phyloP scores from a whole-genome alignment of 64 coral and sea anemone genomes.

The Porites australiensis region DNA sequence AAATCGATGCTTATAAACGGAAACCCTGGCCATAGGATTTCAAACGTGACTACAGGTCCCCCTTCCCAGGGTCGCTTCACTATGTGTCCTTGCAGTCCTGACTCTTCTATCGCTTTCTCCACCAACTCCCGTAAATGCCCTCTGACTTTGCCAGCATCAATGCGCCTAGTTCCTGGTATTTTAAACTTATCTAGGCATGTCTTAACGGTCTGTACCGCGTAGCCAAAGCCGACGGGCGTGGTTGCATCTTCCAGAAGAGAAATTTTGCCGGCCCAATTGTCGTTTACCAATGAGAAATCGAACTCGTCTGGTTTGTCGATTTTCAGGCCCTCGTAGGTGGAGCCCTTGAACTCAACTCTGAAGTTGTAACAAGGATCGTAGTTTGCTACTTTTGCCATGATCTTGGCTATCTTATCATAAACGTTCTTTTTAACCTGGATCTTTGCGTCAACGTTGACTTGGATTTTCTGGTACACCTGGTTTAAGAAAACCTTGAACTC shows the following conservation, averaged over 20 bases:
- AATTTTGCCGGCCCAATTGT: conserved; percentile 19
- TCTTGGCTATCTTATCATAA: background rate
- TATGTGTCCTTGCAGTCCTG: background rate
- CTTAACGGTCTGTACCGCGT: background rate
- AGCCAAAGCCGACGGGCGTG: conserved; percentile 20
- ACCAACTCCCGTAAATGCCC: background rate
- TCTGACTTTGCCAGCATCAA: conserved; percentile 16
- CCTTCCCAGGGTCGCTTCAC: background rate
- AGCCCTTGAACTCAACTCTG: conserved; percentile 27
- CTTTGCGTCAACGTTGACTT: background rate
- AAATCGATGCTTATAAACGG: conserved; percentile 48
- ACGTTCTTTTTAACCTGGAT: background rate
- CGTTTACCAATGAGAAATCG: conserved; percentile 35
- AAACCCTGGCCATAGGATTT: background rate
- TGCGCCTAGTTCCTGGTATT: background rate
- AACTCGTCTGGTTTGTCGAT: conserved; percentile 53
- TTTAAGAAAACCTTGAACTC: conserved; percentile 7
- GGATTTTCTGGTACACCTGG: background rate
- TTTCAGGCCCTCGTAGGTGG: conserved; percentile 26
- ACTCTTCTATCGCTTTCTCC: background rate
- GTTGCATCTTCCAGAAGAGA: background rate
- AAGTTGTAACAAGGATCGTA: conserved; percentile 33
- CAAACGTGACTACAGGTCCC: conserved; percentile 55
- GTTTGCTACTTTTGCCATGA: conserved; percentile 13
- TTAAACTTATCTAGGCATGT: conserved; percentile 29